Conservation (phyloP, 2,888 invertebrate genomes). For the Ceramica pisi region DNA sequence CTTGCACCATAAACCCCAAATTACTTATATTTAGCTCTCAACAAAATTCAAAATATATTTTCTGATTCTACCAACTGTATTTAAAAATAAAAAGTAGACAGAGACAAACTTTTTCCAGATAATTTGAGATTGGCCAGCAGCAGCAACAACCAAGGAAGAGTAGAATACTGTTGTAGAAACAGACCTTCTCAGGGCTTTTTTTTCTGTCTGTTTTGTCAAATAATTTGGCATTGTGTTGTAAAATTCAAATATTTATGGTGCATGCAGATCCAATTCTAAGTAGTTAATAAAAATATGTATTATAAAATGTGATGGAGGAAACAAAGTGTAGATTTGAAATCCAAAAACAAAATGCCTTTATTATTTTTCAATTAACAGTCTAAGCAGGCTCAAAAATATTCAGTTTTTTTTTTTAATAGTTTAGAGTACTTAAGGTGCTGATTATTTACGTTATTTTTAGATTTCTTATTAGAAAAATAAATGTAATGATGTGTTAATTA, state of each 20-base stretch:
- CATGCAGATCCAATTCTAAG: conserved; percentile 1
- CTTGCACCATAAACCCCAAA: conserved; percentile 16
- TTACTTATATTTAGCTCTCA: not conserved
- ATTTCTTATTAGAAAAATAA: conserved; percentile 23
- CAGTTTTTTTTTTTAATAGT: not conserved
- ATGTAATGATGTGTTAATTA: conserved; percentile 10
- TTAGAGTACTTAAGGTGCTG: not conserved
- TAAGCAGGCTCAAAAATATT: not conserved
- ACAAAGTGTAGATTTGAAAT: conserved; percentile 31
- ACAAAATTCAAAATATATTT: not conserved
- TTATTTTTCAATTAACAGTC: not conserved
- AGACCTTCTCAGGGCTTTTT: no score
- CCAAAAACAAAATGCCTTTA: conserved; percentile 23
- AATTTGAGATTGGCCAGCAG: not conserved
- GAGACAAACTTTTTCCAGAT: not conserved
- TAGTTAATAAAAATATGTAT: conserved; percentile 10
- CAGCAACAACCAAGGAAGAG: not conserved
- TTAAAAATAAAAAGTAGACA: not conserved
- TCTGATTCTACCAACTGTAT: not conserved
- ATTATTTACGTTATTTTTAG: conserved; percentile 25
- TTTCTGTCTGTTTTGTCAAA: not conserved
- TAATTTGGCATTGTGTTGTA: no score
- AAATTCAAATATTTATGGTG: not conserved
- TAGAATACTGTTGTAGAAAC: not conserved
- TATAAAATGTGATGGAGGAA: conserved; percentile 8